A percentile compares a stretch with the other conserved stretches of the same genome.
Evolutionary conservation across 1,140 invertebrate species (phyloP).

Genomic region (Apolygus lucorum): DNA sequence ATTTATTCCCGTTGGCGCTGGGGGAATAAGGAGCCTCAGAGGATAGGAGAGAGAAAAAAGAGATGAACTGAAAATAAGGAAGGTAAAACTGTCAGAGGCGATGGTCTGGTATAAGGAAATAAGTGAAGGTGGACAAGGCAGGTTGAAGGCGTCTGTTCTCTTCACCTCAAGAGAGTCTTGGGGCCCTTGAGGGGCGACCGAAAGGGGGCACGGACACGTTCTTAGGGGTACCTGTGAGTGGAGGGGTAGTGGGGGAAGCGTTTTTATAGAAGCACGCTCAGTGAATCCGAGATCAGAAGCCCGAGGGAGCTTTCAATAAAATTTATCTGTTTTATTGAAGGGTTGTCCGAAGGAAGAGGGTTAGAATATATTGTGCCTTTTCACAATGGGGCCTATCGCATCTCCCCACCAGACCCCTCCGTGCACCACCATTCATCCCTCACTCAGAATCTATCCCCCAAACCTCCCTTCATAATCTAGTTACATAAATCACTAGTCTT

Average conservation of each 20-base stretch:
- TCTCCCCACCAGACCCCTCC: neutral
- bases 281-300: constrained; percentile 21
- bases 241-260: neutral
- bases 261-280: constrained; percentile 17
- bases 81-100: constrained; percentile 11
- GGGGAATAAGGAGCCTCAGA: neutral
- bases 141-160: constrained; percentile 4
- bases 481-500: neutral
- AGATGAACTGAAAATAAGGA: constrained; percentile 1
- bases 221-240: too few relatives aligned
- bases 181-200: neutral
- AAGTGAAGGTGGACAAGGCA: constrained; percentile 10
- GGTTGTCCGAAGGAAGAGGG: neutral
- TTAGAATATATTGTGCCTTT: constrained; percentile 17
- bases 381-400: too few relatives aligned
- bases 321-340: constrained; percentile 24
- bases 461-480: constrained; percentile 1
- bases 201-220: neutral
- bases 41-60: neutral
- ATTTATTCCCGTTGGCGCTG: neutral
- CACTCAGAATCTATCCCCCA: neutral
- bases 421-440: neutral
- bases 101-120: neutral
- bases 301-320: constrained; percentile 21
- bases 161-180: constrained; percentile 1